Conservation (phyloP, 2,888 invertebrate genomes). For the Heliconius ethilla region DNA sequence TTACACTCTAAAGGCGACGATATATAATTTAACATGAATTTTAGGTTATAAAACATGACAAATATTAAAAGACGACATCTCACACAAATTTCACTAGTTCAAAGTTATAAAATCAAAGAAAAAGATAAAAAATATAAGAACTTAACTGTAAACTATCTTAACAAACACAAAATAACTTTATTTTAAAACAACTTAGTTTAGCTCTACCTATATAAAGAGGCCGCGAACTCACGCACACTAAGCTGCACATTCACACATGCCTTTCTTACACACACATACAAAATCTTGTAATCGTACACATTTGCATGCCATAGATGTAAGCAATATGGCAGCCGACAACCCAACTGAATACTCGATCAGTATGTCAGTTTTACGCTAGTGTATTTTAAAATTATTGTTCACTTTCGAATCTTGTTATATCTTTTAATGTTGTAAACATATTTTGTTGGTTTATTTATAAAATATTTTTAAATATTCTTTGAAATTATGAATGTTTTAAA, state of each 20-base stretch:
- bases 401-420: slow-evolving; percentile 18
- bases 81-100: background rate
- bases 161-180: slow-evolving; percentile 2
- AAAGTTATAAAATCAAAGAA: background rate
- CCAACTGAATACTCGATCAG: slow-evolving; percentile 66
- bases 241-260: slow-evolving; percentile 45
- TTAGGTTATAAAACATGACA: background rate
- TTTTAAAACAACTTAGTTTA: slow-evolving; percentile 18
- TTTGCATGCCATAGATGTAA: slow-evolving; percentile 65
- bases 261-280: slow-evolving; percentile 43
- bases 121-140: background rate
- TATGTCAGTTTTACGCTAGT: slow-evolving; percentile 61
- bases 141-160: background rate
- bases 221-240: slow-evolving; percentile 56
- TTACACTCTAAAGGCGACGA: no score
- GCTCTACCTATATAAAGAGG: slow-evolving; percentile 54
- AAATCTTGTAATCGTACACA: slow-evolving; percentile 47
- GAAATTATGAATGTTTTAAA: background rate
- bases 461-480: background rate
- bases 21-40: background rate
- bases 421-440: background rate
- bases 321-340: slow-evolving; percentile 57
- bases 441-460: background rate
- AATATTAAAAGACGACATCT: background rate
- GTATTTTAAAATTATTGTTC: slow-evolving; percentile 37